These are phyloP conservation scores for Sylvilagus floridanus DNA, from an alignment of 2,797 vertebrate genomes.

Conservation along the genomic window DNA sequence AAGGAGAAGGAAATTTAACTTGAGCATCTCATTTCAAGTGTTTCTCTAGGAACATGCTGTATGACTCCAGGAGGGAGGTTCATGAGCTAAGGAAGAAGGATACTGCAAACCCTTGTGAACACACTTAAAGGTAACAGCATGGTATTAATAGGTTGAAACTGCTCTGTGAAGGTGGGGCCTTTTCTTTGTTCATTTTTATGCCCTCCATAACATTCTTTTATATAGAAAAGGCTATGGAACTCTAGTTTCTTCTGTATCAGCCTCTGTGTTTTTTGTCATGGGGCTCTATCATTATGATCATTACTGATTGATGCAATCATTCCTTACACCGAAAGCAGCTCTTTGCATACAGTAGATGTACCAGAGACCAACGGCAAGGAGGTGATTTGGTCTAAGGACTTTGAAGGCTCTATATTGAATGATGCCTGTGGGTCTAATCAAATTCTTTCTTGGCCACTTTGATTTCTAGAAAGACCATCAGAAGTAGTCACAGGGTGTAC, in stretches of 20 bases:
- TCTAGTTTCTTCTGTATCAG: background rate
- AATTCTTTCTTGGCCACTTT: background rate
- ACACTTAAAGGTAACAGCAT: background rate
- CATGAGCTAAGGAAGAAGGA: background rate
- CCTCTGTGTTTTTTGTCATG: background rate
- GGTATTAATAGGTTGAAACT: background rate
- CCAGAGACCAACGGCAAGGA: background rate
- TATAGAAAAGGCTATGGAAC: background rate
- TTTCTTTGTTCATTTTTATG: background rate
- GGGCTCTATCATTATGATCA: background rate
- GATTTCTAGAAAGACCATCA: background rate
- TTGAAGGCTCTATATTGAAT: background rate
- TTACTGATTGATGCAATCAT: background rate
- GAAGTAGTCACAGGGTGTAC: background rate
- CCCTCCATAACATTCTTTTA: background rate
- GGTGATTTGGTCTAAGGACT: background rate
- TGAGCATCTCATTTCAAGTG: background rate
- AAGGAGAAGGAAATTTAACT: background rate
- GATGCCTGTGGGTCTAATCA: background rate
- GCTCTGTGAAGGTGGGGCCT: background rate
- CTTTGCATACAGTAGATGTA: background rate
- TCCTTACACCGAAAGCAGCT: background rate
- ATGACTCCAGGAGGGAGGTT: background rate
- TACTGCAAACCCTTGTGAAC: background rate
- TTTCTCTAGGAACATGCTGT: background rate